Conservation (phyloP, 2,797 vertebrate species). For the Adelosebastes latens region DNA sequence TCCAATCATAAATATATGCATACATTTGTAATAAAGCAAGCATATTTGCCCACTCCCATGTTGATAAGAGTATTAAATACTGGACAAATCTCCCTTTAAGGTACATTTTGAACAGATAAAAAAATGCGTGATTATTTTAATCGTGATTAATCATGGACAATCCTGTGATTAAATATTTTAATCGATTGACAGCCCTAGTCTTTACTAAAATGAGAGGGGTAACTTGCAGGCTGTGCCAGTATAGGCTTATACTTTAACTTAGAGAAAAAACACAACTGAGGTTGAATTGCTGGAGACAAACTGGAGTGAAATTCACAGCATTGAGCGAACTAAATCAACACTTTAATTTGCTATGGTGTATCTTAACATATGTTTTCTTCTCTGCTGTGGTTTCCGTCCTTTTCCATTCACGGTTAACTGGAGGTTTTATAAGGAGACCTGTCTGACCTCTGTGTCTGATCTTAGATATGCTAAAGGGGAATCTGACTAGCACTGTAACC, state of each 20-base stretch:
- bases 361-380: not conserved
- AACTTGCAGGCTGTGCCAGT: not conserved
- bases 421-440: not conserved
- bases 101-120: no score
- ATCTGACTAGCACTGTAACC: not conserved
- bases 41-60: no score
- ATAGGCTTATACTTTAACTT: not conserved
- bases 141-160: no score
- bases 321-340: not conserved
- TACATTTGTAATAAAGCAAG: no score
- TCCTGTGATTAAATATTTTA: no score
- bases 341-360: not conserved
- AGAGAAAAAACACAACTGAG: not conserved
- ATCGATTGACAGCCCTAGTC: not conserved
- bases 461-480: not conserved
- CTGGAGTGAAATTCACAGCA: not conserved
- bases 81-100: no score
- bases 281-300: not conserved
- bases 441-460: not conserved
- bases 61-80: no score
- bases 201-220: not conserved
- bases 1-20: no score
- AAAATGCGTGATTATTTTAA: no score
- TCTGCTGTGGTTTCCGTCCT: not conserved
- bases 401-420: not conserved